A percentile compares a stretch with the other conserved stretches of the same genome.
Conservation (phyloP, 2,797 vertebrate species). For the Lates japonicus region DNA sequence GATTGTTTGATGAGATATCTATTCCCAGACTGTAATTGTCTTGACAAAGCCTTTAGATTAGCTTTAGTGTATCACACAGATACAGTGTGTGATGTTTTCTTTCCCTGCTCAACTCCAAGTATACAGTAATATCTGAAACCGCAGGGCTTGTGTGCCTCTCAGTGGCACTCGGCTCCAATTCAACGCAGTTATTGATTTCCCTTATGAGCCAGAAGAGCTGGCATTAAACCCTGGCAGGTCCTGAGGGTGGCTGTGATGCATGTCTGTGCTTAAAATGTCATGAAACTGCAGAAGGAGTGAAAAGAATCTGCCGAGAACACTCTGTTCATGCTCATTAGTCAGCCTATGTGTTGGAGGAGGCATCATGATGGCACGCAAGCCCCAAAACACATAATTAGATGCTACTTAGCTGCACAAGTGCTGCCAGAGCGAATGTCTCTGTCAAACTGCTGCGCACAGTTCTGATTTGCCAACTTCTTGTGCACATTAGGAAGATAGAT, state of each 20-base stretch:
- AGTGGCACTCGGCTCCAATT: constrained; percentile 59
- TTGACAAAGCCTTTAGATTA: constrained; percentile 26
- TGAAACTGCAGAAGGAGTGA: constrained; percentile 78
- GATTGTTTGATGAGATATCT: constrained; percentile 33
- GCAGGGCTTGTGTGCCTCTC: constrained; percentile 45
- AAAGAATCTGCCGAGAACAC: constrained; percentile 73
- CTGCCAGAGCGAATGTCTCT: constrained; percentile 30
- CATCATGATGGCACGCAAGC: constrained; percentile 43
- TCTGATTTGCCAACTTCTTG: constrained; percentile 45
- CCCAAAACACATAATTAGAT: constrained; percentile 69
- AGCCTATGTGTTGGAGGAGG: constrained; percentile 70
- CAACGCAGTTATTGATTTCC: constrained; percentile 71
- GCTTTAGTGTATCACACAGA: constrained; percentile 14
- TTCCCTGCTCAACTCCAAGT: constrained; percentile 25
- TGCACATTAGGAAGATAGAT: constrained; percentile 22
- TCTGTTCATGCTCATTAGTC: constrained; percentile 78
- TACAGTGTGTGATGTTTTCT: constrained; percentile 25
- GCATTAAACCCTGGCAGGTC: constrained; percentile 61
- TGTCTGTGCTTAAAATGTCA: constrained; percentile 79
- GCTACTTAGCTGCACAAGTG: constrained; percentile 50
- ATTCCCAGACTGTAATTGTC: constrained; percentile 11
- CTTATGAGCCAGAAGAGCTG: constrained; percentile 63
- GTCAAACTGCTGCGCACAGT: constrained; percentile 13
- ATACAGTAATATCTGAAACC: constrained; percentile 50
- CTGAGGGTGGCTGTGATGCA: constrained; percentile 75